Evolutionary conservation across 2,113 vertebrate genomes (phyloP).

Genomic region (Lota lota): DNA sequence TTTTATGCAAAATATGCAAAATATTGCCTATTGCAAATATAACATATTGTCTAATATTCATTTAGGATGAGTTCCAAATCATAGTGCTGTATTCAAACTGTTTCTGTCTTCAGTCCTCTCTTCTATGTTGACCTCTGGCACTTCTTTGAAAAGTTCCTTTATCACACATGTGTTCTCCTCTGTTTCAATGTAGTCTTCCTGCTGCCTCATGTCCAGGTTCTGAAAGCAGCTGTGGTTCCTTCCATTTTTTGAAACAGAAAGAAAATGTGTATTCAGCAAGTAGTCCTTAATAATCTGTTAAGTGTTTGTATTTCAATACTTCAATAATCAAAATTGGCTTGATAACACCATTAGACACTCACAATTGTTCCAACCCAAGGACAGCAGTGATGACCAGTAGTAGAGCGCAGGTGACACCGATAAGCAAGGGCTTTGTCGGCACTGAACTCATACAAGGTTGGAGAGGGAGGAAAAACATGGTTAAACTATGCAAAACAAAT

Average conservation of each 20-base stretch:
- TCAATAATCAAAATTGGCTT: too few species aligned
- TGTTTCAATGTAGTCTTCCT: conserved; percentile 76
- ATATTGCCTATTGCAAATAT: not conserved
- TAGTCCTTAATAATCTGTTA: too few species aligned
- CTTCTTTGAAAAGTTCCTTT: conserved; percentile 21
- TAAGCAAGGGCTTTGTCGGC: conserved; percentile 75
- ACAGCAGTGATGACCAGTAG: conserved; percentile 67
- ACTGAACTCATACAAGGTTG: conserved; percentile 50
- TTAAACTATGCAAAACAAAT: not conserved
- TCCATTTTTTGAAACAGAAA: conserved; percentile 14
- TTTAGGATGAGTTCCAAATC: not conserved
- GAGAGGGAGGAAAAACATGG: not conserved
- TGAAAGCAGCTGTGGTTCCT: conserved; percentile 74
- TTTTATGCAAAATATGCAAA: not conserved
- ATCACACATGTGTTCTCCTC: conserved; percentile 65
- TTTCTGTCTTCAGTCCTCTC: not conserved
- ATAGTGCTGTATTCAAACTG: not conserved
- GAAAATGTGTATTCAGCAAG: conserved; percentile 5
- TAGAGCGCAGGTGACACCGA: conserved; percentile 75
- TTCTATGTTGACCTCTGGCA: conserved; percentile 33
- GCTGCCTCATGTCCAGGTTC: conserved; percentile 66
- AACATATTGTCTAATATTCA: too few species aligned
- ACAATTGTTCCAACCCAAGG: conserved; percentile 81
- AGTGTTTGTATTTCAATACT: too few species aligned
- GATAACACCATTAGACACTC: conserved; percentile 34